Percentiles rank a stretch among this genome's conserved stretches.
These are phyloP conservation scores for Pelobates cultripes DNA, from an alignment of 2,797 vertebrate genomes.

Conservation along the genomic window DNA sequence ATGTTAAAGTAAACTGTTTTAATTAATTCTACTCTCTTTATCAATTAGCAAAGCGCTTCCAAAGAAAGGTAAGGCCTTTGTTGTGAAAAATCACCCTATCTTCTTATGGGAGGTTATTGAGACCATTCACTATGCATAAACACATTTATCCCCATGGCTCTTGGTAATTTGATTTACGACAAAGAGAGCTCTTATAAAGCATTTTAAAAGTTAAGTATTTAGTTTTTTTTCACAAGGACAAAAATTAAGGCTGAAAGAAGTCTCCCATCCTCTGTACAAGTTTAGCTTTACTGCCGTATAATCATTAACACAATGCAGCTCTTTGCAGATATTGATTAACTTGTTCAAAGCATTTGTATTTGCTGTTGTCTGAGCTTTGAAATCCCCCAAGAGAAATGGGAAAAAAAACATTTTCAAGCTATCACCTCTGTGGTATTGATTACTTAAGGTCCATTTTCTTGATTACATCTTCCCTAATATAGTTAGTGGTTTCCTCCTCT, in stretches of 20 bases:
- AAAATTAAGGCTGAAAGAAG: background rate
- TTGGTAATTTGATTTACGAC: conserved; percentile 65
- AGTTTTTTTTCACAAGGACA: background rate
- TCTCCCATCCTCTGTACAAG: background rate
- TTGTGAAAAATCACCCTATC: conserved; percentile 59
- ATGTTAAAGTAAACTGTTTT: conserved; percentile 54
- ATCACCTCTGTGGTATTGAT: conserved; percentile 58
- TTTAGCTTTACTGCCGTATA: conserved; percentile 26
- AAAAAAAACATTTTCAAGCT: conserved; percentile 62
- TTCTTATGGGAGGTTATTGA: conserved; percentile 62
- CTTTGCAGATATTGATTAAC: conserved; percentile 41
- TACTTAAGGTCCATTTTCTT: conserved; percentile 64
- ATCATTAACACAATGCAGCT: conserved; percentile 13
- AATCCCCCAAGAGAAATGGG: conserved; percentile 59
- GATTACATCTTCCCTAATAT: conserved; percentile 69
- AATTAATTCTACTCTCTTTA: conserved; percentile 62
- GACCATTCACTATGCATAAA: conserved; percentile 63
- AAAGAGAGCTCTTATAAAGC: background rate
- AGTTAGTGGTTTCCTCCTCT: conserved; percentile 67
- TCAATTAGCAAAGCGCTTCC: conserved; percentile 53
- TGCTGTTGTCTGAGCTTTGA: conserved; percentile 49
- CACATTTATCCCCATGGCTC: conserved; percentile 56
- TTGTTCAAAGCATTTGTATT: conserved; percentile 41
- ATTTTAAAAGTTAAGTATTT: background rate
- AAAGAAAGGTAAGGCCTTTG: conserved; percentile 58